phyloP scores from a whole-genome alignment of 2,797 vertebrate genomes.

The Epinephelus awoara region DNA sequence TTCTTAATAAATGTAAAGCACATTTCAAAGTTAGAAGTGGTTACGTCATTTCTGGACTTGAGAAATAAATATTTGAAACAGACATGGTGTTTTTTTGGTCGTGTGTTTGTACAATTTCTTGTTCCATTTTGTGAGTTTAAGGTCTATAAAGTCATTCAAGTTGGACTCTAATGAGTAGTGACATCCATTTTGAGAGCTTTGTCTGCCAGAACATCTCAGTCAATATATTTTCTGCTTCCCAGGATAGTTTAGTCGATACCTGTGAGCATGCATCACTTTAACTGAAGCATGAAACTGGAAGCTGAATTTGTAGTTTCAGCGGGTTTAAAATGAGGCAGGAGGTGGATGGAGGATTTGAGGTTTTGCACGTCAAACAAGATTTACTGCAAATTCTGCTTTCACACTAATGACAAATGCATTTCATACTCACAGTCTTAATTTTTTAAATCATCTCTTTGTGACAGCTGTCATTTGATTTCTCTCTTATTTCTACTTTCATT shows the following conservation, averaged over 20 bases:
- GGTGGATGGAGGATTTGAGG: background rate
- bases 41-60: slow-evolving; percentile 61
- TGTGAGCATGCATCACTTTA: background rate
- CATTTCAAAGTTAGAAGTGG: slow-evolving; percentile 72
- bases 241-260: background rate
- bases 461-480: background rate
- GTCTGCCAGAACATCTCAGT: background rate
- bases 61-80: slow-evolving; percentile 56
- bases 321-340: background rate
- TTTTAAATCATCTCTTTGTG: background rate
- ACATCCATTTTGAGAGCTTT: background rate
- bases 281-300: too few species aligned
- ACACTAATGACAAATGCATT: background rate
- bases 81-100: background rate
- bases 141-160: background rate
- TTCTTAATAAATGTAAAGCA: slow-evolving; percentile 83
- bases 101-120: background rate
- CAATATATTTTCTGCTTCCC: background rate
- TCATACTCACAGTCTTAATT: background rate
- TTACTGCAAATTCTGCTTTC: background rate
- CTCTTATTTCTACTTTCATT: background rate
- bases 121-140: background rate
- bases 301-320: too few species aligned
- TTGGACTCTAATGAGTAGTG: too few species aligned
- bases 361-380: background rate